Conservation (phyloP, 2,797 vertebrate genomes). For the Choloepus didactylus region DNA sequence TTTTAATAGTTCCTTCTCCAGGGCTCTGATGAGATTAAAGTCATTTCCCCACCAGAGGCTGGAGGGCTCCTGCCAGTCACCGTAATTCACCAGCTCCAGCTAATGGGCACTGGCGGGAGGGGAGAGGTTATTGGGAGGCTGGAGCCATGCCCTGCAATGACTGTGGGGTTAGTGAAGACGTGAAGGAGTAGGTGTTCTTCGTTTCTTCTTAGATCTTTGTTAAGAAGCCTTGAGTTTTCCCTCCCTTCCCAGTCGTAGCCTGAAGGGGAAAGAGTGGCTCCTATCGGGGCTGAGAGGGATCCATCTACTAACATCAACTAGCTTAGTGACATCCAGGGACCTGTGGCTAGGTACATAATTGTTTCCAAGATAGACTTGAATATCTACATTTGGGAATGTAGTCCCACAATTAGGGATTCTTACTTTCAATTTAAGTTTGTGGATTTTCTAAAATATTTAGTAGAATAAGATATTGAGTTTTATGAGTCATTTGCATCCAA, state of each 20-base stretch:
- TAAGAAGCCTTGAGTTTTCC: neutral
- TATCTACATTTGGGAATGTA: neutral
- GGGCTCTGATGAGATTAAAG: conserved; percentile 84
- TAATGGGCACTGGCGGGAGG: neutral
- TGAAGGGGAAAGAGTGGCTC: neutral
- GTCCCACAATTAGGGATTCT: conserved; percentile 18
- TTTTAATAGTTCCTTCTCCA: conserved; percentile 80
- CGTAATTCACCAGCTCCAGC: conserved; percentile 72
- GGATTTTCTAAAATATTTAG: conserved; percentile 31
- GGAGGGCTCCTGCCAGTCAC: conserved; percentile 52
- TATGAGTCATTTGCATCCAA: conserved; percentile 59
- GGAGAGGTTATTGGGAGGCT: neutral
- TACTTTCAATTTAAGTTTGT: conserved; percentile 52
- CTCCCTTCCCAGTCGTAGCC: neutral
- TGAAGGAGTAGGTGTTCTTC: neutral
- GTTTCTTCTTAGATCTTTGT: neutral
- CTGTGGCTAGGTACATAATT: neutral
- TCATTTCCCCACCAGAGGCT: conserved; percentile 75
- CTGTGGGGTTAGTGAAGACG: conserved; percentile 32
- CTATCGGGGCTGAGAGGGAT: neutral
- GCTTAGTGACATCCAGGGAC: neutral
- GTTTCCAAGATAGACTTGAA: conserved; percentile 17
- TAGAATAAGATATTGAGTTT: conserved; percentile 38
- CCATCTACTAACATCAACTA: neutral
- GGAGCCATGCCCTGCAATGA: neutral